These are phyloP conservation scores for Sebastes minor DNA, from an alignment of 2,797 vertebrate species.

Conservation along the genomic window DNA sequence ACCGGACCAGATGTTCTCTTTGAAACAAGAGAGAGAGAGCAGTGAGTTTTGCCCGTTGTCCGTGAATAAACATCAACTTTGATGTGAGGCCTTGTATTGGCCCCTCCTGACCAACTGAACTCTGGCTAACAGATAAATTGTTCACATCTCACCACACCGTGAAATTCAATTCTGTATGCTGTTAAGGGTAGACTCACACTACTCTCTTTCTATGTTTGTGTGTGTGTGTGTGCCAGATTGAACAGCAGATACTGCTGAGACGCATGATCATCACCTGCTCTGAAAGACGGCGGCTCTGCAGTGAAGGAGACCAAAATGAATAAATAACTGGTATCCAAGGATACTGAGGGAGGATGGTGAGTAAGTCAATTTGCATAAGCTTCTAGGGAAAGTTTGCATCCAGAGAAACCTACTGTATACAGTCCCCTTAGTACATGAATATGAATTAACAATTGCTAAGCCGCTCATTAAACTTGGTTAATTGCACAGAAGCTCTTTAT, in stretches of 20 bases:
- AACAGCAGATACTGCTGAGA: conserved; percentile 42
- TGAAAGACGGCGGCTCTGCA: conserved; percentile 35
- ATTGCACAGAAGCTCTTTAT: background rate
- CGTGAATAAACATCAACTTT: conserved; percentile 55
- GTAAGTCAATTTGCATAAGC: conserved; percentile 63
- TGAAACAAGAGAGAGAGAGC: conserved; percentile 9
- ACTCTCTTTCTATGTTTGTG: background rate
- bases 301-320: conserved; percentile 46
- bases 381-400: conserved; percentile 52
- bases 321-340: conserved; percentile 63
- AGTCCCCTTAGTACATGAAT: conserved; percentile 4
- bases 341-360: conserved; percentile 61
- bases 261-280: conserved; percentile 55
- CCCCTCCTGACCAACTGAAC: conserved; percentile 39
- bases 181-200: background rate
- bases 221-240: background rate
- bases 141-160: conserved; percentile 52
- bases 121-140: conserved; percentile 26
- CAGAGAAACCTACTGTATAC: conserved; percentile 30
- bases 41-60: conserved; percentile 31
- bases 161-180: conserved; percentile 43
- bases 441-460: conserved; percentile 9
- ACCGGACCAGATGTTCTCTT: conserved; percentile 55
- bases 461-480: conserved; percentile 14
- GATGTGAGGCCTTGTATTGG: conserved; percentile 33